Conservation (phyloP, 2,113 vertebrate genomes). For the Porphyrio hochstetteri region DNA sequence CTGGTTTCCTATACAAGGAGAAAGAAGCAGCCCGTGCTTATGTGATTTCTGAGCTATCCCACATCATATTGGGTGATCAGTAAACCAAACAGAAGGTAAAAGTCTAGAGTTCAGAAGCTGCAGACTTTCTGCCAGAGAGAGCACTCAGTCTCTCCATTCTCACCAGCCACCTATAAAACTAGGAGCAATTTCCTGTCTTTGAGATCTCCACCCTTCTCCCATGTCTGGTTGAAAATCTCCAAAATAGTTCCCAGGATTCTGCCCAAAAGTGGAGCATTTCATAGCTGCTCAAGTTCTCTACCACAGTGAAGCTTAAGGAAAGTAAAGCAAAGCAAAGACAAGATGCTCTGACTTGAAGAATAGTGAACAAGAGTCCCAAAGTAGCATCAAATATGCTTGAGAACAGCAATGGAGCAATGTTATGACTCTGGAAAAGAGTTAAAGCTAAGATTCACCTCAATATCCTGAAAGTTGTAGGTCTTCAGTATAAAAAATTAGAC, state of each 20-base stretch:
- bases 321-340: not conserved
- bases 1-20: not conserved
- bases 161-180: not conserved
- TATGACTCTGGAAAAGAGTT: not conserved
- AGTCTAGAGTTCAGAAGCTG: not conserved
- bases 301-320: not conserved
- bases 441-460: not conserved
- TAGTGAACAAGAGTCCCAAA: not conserved
- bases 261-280: not conserved
- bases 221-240: not conserved
- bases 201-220: not conserved
- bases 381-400: not conserved
- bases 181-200: not conserved
- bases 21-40: not conserved
- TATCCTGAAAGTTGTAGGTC: not conserved
- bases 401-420: not conserved
- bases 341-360: not conserved
- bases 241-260: not conserved
- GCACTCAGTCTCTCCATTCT: not conserved
- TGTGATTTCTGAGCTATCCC: not conserved
- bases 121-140: not conserved
- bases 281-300: not conserved
- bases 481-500: not conserved
- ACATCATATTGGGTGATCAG: accelerated
- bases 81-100: not conserved